phyloP scores from a whole-genome alignment of 2,113 vertebrate genomes.

The Desmodus rotundus region DNA sequence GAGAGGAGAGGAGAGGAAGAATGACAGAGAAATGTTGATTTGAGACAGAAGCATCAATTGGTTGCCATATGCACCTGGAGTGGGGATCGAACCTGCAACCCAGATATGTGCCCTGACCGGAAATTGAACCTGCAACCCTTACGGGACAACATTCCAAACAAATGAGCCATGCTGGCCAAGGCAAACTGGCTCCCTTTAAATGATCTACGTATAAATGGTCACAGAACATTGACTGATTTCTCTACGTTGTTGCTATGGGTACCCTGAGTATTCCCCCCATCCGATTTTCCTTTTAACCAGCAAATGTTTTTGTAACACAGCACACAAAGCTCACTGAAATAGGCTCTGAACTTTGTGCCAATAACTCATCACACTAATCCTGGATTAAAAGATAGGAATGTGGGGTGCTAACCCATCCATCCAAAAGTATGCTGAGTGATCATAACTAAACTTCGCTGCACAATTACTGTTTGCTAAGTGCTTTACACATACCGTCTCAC shows the following conservation, averaged over 20 bases:
- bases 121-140: too few relatives aligned
- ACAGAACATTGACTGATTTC: background rate
- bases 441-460: background rate
- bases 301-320: background rate
- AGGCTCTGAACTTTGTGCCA: background rate
- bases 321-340: background rate
- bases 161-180: too few relatives aligned
- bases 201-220: background rate
- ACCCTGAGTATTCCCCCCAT: background rate
- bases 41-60: too few relatives aligned
- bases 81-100: too few relatives aligned
- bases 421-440: background rate
- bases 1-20: too few relatives aligned
- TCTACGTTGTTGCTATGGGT: background rate
- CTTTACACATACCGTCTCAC: background rate
- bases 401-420: background rate
- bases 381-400: background rate
- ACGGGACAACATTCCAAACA: too few relatives aligned
- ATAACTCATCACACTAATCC: background rate
- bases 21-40: too few relatives aligned
- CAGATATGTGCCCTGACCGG: too few relatives aligned
- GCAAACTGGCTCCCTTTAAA: background rate
- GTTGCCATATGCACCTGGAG: too few relatives aligned
- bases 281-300: background rate
- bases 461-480: background rate